Evolutionary conservation across 2,113 vertebrate species (phyloP), one percentile per base, ranked within the genome.

Genomic region (Illadopsis cleaveri): DNA sequence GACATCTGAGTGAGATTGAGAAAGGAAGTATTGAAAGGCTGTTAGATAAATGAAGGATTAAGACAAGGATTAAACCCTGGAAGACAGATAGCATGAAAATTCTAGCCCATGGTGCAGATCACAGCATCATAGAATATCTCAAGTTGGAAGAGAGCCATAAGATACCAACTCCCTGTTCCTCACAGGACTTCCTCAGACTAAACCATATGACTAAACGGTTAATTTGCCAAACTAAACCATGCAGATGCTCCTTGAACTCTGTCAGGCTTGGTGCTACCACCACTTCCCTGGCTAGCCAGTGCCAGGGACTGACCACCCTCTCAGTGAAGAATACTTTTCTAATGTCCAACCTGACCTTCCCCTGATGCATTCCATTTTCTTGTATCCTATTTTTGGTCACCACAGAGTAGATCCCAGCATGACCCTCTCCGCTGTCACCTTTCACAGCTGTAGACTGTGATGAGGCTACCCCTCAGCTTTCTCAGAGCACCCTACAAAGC

Each of bases 181-280:
- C 4, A 4, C 37, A 82, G 19, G 15, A 45, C 19, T 45, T 20
- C 15, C 17, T 57, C 35, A 45, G 28, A 45, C 18, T 40, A 40
- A 64, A 47, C 15, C 0, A 0, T 23, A 17, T 23, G 18, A 51
- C 27, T 70, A 28, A 31, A n/a, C n/a, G n/a, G n/a, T n/a, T n/a
- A n/a, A n/a, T n/a, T n/a, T n/a, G n/a, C n/a, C n/a, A n/a, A n/a
- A n/a, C n/a, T n/a, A n/a, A n/a, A n/a, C n/a, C 9, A 30, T 7
- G 24, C 37, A 51, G 62, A 14, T 5, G 4, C 10, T 40, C 10
- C 44, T 47, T 45, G 70, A 51, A 15, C 54, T 10, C 50, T 28
- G 7, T 10, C 37, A 64, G 5, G 21, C 12, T 45, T 45, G 22
- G 21, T 45, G 30, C 28, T n/a, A 10, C 33, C 50, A 24, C 3